Evolutionary conservation across 2,113 vertebrate genomes (phyloP), one percentile per base, ranked within the genome.

Genomic region (Bagarius yarrelli): DNA sequence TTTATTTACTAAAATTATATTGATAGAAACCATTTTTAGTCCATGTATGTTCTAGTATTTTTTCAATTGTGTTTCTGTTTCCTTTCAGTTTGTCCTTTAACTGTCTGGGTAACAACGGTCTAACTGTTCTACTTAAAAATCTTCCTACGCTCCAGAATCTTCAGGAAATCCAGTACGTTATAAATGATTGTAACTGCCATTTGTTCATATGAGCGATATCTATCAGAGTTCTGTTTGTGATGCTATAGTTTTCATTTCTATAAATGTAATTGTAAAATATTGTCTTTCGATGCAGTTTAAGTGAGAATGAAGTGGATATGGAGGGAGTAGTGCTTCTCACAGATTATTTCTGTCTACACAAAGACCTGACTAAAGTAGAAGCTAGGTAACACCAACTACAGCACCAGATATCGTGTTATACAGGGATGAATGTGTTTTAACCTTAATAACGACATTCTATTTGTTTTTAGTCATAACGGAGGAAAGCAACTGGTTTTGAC

Each of bases 41-140:
- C 30, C 19, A 21, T 53, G 40, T 32, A 13, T 21, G 52, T 64
- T 2, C 9, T 61, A 15, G 9, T 30, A 0, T 27, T 36, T 78
- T 13, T 23, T 30, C 0, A 3, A 15, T 23, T 12, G n/a, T 40
- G 1, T 34, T 50, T 69, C 52, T 55, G 19, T 44, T 6, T 30
- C 9, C 2, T 86, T 2, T 66, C 66, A 98, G 96, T 88, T 87
- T 98, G 40, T 96, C 95, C 2, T 63, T 9, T 21, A 97, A 97
- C 59, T 16, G 18, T 4, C 88, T 98, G 61, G 91, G 92, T 23
- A 92, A 94, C 0, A 67, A 88, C 30, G 95, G 94, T 5, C 88
- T 92, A 1, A 1, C 44, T 82, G 91, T 85, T 76, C 61, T 97
- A 47, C 81, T 92, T 44, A 89, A 83, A 0, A 25, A 92, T 73